Percentiles rank a stretch among this genome's conserved stretches.
phyloP scores from a whole-genome alignment of 2,888 invertebrate species.

The Strigamia crassipes region DNA sequence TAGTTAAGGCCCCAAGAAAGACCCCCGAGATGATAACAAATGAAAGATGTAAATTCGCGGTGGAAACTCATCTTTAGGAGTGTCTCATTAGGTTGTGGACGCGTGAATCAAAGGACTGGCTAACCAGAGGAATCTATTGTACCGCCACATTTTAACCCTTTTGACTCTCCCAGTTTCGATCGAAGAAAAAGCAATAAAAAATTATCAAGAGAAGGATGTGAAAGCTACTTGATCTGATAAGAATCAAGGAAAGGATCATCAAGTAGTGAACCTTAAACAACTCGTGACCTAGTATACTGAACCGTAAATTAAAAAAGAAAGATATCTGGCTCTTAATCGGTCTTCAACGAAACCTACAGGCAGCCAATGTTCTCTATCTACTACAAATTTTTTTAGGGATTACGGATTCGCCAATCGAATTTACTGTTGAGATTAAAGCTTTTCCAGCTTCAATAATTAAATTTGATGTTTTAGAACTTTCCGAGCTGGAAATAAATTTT shows the following conservation, averaged over 20 bases:
- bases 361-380: too few relatives aligned
- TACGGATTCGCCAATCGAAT: too few relatives aligned
- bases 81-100: neutral
- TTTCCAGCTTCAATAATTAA: too few relatives aligned
- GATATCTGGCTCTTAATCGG: constrained; percentile 4
- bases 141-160: constrained; percentile 13
- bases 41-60: neutral
- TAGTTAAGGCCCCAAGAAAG: too few relatives aligned
- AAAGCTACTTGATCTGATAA: constrained; percentile 28
- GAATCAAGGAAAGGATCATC: neutral
- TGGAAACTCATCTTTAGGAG: neutral
- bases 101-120: constrained; percentile 1
- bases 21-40: too few relatives aligned
- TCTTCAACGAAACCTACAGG: neutral
- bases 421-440: too few relatives aligned
- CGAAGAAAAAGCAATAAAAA: constrained; percentile 4
- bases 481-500: too few relatives aligned
- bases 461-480: too few relatives aligned
- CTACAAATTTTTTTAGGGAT: too few relatives aligned
- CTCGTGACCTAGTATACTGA: neutral
- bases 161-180: neutral
- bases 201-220: constrained; percentile 8
- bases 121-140: constrained; percentile 22
- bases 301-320: neutral
- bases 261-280: constrained; percentile 5